Evolutionary conservation across 2,797 vertebrate genomes (phyloP), one percentile per base, ranked within the genome.

Genomic region (Sandelia bainsii): DNA sequence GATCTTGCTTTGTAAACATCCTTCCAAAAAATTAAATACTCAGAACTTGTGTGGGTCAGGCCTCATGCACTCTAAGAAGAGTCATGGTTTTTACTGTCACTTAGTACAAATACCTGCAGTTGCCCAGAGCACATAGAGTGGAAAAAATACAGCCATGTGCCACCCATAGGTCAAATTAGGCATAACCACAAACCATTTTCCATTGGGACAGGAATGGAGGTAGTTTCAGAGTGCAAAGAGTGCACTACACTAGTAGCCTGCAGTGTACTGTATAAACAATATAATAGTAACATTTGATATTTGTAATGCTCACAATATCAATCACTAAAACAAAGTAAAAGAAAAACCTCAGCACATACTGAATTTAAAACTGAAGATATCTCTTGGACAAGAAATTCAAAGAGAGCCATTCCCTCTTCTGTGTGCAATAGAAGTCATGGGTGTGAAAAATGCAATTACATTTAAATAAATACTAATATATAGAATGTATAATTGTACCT

Each of bases 101-200:
- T 57, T 73, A 84, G 45, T 32, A 32, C 54, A 82, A 82, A 86
- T 42, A 88, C 71, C n/a, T 27, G 46, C 64, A 63, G 62, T 54
- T 77, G 62, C 68, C 56, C 60, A 50, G 40, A 40, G 39, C 9
- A 22, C 61, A 63, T 52, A 63, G 50, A 63, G 72, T 54, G 25
- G 59, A 56, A 62, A 46, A 19, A 61, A 62, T 39, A 51, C 60
- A 58, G 61, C 13, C 51, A 65, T 53, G 23, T 65, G 72, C 84
- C 84, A 66, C 69, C 80, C 23, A 52, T 66, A 79, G 80, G 83
- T 34, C 64, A 77, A 13, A 52, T 2, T 25, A 62, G 71, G 73
- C 72, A 84, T 46, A 56, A 45, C 63, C 0, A 14, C 49, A 53
- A 76, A 73, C 3, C 1, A 22, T 64, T 64, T 70, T 40, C 29